A percentile compares a stretch with the other conserved stretches of the same genome.
phyloP scores from a whole-genome alignment of 2,888 invertebrate genomes.

The Apodemia hepburni region DNA sequence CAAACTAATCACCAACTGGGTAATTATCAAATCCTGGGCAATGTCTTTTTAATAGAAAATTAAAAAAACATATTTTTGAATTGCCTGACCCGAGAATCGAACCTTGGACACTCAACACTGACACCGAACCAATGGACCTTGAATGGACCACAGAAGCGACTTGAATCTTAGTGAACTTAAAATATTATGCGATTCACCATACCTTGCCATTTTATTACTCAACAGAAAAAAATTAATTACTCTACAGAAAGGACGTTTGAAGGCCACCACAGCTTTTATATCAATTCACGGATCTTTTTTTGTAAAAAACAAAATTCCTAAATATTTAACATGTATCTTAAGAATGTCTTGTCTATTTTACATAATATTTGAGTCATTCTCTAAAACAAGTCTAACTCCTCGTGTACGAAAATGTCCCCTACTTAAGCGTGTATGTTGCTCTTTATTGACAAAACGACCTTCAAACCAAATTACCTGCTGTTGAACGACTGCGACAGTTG shows the following conservation, averaged over 20 bases:
- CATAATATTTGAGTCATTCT: slow-evolving; percentile 14
- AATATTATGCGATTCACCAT: too few relatives aligned
- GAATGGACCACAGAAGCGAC: too few relatives aligned
- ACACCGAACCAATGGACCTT: too few relatives aligned
- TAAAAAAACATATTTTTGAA: too few relatives aligned
- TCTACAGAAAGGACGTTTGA: not conserved
- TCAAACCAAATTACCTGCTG: slow-evolving; percentile 34
- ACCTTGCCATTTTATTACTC: not conserved
- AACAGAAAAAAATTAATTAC: not conserved
- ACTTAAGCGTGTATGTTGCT: not conserved
- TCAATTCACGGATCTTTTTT: not conserved
- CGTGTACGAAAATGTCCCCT: not conserved
- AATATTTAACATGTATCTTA: not conserved
- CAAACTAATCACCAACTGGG: too few relatives aligned
- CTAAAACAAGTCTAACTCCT: not conserved
- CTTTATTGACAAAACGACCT: slow-evolving; percentile 43
- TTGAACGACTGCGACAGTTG: slow-evolving; percentile 30
- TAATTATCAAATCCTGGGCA: too few relatives aligned
- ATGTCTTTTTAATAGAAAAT: too few relatives aligned
- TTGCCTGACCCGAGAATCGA: too few relatives aligned
- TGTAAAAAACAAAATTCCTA: not conserved
- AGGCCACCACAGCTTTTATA: not conserved
- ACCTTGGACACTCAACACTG: too few relatives aligned
- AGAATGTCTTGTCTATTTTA: slow-evolving; percentile 10
- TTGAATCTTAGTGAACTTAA: too few relatives aligned